Evolutionary conservation across 2,797 vertebrate genomes (phyloP).

Genomic region (Luscinia megarhynchos): DNA sequence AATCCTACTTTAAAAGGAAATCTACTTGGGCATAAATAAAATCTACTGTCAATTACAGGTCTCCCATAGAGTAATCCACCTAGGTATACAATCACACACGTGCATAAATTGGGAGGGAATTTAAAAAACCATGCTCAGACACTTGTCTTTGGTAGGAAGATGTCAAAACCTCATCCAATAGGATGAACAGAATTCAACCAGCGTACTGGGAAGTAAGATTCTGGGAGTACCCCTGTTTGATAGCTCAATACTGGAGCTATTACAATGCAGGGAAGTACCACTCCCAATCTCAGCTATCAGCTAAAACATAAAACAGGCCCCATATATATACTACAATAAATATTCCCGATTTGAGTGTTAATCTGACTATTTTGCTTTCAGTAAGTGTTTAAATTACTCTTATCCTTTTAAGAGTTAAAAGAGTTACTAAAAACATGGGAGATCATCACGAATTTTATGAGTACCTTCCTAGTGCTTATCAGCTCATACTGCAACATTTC

Average conservation of each 20-base stretch:
- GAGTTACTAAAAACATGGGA: background rate
- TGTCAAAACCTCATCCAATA: background rate
- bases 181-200: background rate
- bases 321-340: background rate
- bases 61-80: background rate
- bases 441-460: background rate
- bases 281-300: background rate
- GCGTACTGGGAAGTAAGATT: background rate
- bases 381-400: background rate
- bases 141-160: background rate
- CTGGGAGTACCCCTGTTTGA: background rate
- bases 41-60: background rate
- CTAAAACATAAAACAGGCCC: background rate
- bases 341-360: background rate
- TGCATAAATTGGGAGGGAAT: background rate
- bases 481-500: background rate
- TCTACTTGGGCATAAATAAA: background rate
- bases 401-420: background rate
- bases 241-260: background rate
- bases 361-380: background rate
- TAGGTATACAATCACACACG: accelerated
- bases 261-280: background rate
- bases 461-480: background rate
- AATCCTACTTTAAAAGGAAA: background rate
- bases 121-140: background rate